A percentile compares a stretch with the other conserved stretches of the same genome.
Conservation (phyloP, 2,888 invertebrate genomes). For the Rutpela maculata region DNA sequence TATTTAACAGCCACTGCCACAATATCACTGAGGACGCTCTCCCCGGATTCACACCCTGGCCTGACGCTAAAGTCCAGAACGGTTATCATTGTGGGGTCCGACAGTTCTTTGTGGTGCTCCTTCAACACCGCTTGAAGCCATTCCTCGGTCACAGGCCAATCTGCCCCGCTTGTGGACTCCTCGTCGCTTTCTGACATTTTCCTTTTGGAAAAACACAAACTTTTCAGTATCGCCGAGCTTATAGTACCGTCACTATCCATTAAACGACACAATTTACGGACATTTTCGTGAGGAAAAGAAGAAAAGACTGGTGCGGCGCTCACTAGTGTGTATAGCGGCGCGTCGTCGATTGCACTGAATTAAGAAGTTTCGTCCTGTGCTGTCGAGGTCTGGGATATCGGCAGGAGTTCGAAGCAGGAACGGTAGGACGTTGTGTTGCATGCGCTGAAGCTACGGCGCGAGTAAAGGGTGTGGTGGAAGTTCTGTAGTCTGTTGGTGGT, state of each 20-base stretch:
- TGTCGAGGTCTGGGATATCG: slow-evolving; percentile 27
- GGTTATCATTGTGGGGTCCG: slow-evolving; percentile 66
- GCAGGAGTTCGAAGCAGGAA: slow-evolving; percentile 44
- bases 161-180: slow-evolving; percentile 73
- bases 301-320: not conserved
- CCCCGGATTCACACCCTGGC: slow-evolving; percentile 80
- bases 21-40: slow-evolving; percentile 86
- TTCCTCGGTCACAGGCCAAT: slow-evolving; percentile 77
- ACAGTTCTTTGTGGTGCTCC: slow-evolving; percentile 73
- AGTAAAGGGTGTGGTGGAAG: slow-evolving; percentile 57
- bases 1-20: slow-evolving; percentile 85
- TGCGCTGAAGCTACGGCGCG: slow-evolving; percentile 46
- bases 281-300: not conserved
- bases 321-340: not conserved
- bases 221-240: not conserved
- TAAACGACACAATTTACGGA: not conserved
- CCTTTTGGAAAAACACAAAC: not conserved
- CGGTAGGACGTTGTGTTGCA: slow-evolving; percentile 33
- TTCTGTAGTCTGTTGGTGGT: slow-evolving; percentile 12
- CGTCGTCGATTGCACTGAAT: slow-evolving; percentile 15
- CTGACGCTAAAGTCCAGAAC: slow-evolving; percentile 76
- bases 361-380: not conserved
- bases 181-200: slow-evolving; percentile 77
- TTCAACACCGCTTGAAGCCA: slow-evolving; percentile 77
- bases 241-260: not conserved